Conservation (phyloP, 2,888 invertebrate genomes). For the Gasteruption jaculator region DNA sequence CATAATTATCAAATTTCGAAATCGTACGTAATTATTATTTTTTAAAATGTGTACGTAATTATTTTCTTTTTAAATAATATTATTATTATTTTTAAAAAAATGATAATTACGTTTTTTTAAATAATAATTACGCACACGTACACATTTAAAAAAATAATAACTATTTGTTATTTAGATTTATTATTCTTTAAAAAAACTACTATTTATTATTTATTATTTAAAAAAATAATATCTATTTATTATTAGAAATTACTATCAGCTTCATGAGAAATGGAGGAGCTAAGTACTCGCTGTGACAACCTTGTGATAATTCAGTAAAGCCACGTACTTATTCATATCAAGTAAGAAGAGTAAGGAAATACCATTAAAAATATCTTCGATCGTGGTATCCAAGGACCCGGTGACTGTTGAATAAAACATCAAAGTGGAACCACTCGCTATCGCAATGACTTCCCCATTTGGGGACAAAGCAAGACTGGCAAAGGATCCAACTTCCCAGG, state of each 20-base stretch:
- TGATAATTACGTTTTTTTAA: too few species aligned
- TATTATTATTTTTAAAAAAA: too few species aligned
- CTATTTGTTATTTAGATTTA: neutral
- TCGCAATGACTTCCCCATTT: slow-evolving; percentile 71
- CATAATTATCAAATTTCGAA: neutral
- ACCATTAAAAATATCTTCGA: slow-evolving; percentile 65
- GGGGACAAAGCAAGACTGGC: slow-evolving; percentile 72
- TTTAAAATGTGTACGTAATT: too few species aligned
- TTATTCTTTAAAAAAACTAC: neutral
- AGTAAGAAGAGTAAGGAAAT: slow-evolving; percentile 15
- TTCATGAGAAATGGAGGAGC: neutral
- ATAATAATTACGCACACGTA: too few species aligned
- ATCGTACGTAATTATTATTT: too few species aligned
- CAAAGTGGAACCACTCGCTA: slow-evolving; percentile 62
- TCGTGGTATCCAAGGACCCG: slow-evolving; percentile 62
- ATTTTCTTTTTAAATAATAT: too few species aligned
- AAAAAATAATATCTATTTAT: slow-evolving; percentile 6
- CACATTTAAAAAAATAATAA: slow-evolving; percentile 1
- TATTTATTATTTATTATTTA: neutral
- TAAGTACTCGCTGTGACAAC: neutral
- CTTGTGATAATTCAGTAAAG: neutral
- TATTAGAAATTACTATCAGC: too few species aligned
- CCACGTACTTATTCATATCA: neutral
- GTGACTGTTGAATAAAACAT: slow-evolving; percentile 65
- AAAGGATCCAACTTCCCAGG: slow-evolving; percentile 54